Base-by-base conservation (phyloP, 2,888 invertebrate species). In the Polietes domitor region DNA sequence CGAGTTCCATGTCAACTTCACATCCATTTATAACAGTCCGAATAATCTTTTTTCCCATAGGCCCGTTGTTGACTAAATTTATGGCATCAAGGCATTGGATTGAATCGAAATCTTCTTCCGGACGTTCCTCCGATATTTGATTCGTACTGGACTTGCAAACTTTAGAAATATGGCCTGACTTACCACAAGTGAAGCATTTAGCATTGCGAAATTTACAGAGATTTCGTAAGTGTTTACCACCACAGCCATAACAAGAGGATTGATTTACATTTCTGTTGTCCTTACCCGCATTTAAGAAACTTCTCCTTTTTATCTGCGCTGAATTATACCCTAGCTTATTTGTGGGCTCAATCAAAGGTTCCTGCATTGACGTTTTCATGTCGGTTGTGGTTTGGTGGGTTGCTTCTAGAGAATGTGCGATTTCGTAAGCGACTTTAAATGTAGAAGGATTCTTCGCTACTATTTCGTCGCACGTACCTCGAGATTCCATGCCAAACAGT, bases 401-500 rank as follows among this genome's bases (percentile, higher is more conserved):
- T 26, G 75, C 47, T 26, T 70, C 61, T 10, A 76, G 50, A 63
- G 71, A 0, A 7, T 61, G 50, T n/a, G 75, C 70, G 2, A 72
- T 80, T 9, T 73, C 65, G 21, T 77, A 82, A 2, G 83, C 80
- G 0, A 80, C 78, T 2, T 15, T 37, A 71, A 85, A 85, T 9
- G 53, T 50, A n/a, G 12, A 43, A n/a, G 75, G 78, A 15, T 80
- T 77, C 41, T 85, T 83, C 15, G 65, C 76, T 32, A 80, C 85
- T n/a, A 85, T 81, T 43, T 83, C 82, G 47, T 86, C 82, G 19
- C 85, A 85, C 3, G 75, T 65, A 4, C 37, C 37, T 41, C 83
- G 74, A 10, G 77, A 78, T 47, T 80, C 79, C 12, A 86, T 50
- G 15, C 84, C 83, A 53, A 70, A 80, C 19, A 85, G 21, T n/a